Conservation (phyloP, 2,888 invertebrate species). For the Microctonus aethiopoides region DNA sequence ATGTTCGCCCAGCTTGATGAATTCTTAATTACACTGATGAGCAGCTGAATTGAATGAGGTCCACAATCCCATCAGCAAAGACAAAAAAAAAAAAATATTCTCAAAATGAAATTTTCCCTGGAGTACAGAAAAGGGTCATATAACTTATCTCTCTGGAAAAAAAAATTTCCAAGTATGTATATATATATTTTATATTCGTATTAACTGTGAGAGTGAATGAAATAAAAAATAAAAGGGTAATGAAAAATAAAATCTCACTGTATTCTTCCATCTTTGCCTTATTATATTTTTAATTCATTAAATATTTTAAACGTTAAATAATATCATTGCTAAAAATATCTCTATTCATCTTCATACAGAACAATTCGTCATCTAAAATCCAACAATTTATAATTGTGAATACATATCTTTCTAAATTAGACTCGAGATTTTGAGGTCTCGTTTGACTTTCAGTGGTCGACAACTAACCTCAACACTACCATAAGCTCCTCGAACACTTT, state of each 20-base stretch:
- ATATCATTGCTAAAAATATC: neutral
- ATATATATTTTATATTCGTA: neutral
- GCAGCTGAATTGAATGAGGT: constrained; percentile 10
- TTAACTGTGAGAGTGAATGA: neutral
- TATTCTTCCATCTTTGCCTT: neutral
- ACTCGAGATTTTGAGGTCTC: constrained; percentile 3
- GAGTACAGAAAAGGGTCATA: neutral
- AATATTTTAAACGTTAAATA: neutral
- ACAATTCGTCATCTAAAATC: too few species aligned
- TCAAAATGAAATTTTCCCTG: neutral
- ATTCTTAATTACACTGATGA: constrained; percentile 27
- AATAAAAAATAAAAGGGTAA: neutral
- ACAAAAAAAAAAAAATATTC: neutral
- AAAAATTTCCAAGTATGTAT: neutral
- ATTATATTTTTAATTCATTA: neutral
- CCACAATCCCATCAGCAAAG: neutral
- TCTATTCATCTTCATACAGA: too few species aligned
- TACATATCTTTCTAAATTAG: neutral
- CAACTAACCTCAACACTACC: constrained; percentile 4
- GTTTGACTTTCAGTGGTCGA: neutral
- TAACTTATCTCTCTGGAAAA: neutral
- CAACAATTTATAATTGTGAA: too few species aligned
- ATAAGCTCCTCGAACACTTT: neutral
- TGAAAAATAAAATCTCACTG: neutral
- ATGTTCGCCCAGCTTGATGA: neutral